A percentile compares a stretch with the other conserved stretches of the same genome.
Conservation (phyloP, 2,113 vertebrate genomes). For the Butorides virescens region DNA sequence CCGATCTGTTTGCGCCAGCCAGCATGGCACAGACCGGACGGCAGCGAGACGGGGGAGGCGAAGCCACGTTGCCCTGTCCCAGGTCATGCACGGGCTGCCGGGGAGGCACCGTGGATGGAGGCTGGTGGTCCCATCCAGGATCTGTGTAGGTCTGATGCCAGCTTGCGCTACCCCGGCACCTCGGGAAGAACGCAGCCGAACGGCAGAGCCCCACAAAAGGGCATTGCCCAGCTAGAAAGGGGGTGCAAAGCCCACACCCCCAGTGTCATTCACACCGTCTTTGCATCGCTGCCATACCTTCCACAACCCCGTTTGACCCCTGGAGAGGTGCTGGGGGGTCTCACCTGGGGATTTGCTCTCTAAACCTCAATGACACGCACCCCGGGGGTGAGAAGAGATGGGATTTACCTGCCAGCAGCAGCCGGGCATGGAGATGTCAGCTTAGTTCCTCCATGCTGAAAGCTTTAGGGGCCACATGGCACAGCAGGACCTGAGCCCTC, state of each 20-base stretch:
- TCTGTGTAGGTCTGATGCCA: not conserved
- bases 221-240: not conserved
- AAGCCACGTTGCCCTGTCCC: not conserved
- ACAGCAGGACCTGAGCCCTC: not conserved
- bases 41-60: not conserved
- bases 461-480: not conserved
- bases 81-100: rapidly evolving
- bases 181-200: rapidly evolving
- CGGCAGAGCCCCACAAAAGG: not conserved
- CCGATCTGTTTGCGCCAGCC: not conserved
- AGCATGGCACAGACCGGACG: not conserved
- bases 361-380: not conserved
- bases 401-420: not conserved
- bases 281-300: not conserved
- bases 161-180: rapidly evolving
- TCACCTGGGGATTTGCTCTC: not conserved
- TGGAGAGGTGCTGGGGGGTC: not conserved
- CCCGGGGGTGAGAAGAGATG: rapidly evolving
- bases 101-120: not conserved
- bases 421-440: not conserved
- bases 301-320: not conserved
- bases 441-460: not conserved
- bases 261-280: not conserved
- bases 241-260: not conserved
- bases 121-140: not conserved